Evolutionary conservation across 2,113 vertebrate genomes (phyloP), one percentile per base, ranked within the genome.

Genomic region (Periophthalmodon schlosseri): DNA sequence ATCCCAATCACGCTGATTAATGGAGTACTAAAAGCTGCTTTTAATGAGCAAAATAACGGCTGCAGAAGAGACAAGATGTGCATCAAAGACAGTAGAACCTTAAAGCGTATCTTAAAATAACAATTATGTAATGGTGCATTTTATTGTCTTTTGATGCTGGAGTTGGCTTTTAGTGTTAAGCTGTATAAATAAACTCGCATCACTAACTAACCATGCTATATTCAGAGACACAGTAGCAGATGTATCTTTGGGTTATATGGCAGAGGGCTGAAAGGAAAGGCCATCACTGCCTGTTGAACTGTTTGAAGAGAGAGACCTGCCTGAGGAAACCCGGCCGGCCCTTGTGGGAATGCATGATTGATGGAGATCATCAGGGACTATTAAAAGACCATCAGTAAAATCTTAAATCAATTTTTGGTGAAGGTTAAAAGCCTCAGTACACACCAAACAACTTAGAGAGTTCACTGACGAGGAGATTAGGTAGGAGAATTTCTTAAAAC

Each of bases 281-380:
- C 57, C 56, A 54, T 72, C 72, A 44, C 23, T 13, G 54, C 49
- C 74, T 81, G 82, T 79, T 85, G 68, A 79, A 74, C 79, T 80
- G 80, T 86, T 86, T 86, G 75, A 86, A 86, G 83, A 68, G 54
- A 77, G 75, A 84, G 24, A 65, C 44, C 70, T 28, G 74, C 78
- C 77, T 49, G 56, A 39, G 80, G 88, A 86, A 3, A 50, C 23
- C 46, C 28, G 64, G 70, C 73, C 36, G 60, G 70, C 60, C 73
- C 57, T 74, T 73, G 54, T 73, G 73, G 33, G 72, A 73, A 60
- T 81, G 68, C 85, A 85, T 79, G 84, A 86, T 76, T 79, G 73
- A 81, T 79, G 72, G 11, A 84, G 68, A 65, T 68, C 72, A 56
- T 87, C 77, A 77, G 71, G 47, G 78, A 80, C 49, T 80, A 75